These are phyloP conservation scores for Zingel zingel DNA, from an alignment of 2,113 vertebrate genomes.

Conservation along the genomic window DNA sequence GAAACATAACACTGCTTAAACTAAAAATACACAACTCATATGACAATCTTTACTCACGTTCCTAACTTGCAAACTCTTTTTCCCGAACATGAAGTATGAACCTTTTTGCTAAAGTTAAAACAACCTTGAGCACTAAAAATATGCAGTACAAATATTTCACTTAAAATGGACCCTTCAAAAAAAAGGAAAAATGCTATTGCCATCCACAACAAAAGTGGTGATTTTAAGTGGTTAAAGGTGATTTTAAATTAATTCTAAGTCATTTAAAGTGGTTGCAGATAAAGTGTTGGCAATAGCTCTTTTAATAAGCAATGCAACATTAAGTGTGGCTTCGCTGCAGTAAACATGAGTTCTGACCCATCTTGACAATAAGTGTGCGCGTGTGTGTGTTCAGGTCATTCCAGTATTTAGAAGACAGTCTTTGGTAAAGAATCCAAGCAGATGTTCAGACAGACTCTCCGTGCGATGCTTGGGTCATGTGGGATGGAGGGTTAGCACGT, in stretches of 20 bases:
- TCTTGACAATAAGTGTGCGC: background rate
- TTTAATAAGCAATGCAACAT: background rate
- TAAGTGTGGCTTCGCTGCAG: slow-evolving; percentile 1
- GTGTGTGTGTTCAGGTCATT: background rate
- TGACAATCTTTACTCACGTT: background rate
- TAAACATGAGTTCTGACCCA: slow-evolving; percentile 29
- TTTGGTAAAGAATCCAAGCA: slow-evolving; percentile 18
- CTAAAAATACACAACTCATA: background rate
- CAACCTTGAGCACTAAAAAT: background rate
- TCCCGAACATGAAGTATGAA: too few relatives aligned
- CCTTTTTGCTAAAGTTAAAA: background rate
- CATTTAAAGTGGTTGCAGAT: slow-evolving; percentile 7
- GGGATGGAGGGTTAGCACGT: background rate
- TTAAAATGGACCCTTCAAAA: slow-evolving; percentile 7
- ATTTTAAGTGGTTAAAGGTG: background rate
- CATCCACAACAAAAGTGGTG: background rate
- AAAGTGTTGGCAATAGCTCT: background rate
- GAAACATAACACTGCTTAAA: background rate
- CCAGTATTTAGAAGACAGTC: background rate
- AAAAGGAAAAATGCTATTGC: background rate
- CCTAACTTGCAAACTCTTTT: background rate
- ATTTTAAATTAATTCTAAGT: background rate
- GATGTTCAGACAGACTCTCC: slow-evolving; percentile 23
- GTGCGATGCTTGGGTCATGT: background rate
- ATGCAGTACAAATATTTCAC: background rate